Evolutionary conservation across 2,888 invertebrate genomes (phyloP).

Genomic region (Neelides folsomi): DNA sequence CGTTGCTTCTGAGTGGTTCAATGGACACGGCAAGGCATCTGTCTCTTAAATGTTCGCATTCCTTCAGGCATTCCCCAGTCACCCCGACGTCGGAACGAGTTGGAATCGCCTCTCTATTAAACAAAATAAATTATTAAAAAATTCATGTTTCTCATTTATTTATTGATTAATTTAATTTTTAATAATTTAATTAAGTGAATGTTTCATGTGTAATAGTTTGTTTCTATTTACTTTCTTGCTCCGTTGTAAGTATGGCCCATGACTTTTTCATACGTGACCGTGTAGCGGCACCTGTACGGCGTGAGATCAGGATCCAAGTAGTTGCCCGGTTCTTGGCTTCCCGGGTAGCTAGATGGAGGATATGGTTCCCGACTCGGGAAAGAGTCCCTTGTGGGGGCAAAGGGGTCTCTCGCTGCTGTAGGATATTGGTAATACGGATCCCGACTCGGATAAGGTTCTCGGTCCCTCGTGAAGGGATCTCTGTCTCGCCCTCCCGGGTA

Average conservation of each 20-base stretch:
- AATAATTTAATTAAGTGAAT: too few relatives aligned
- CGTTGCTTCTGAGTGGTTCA: slow-evolving; percentile 36
- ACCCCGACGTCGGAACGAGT: slow-evolving; percentile 36
- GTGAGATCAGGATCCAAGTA: slow-evolving; percentile 32
- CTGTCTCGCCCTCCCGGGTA: slow-evolving; percentile 18
- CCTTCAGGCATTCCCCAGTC: slow-evolving; percentile 37
- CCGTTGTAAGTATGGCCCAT: slow-evolving; percentile 36
- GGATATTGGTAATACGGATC: slow-evolving; percentile 27
- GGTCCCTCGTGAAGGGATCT: slow-evolving; percentile 20
- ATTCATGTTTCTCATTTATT: not conserved
- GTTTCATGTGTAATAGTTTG: too few relatives aligned
- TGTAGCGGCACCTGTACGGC: slow-evolving; percentile 35
- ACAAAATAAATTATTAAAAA: slow-evolving; percentile 4
- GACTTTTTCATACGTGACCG: slow-evolving; percentile 37
- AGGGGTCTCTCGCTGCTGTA: slow-evolving; percentile 11
- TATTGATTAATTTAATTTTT: too few relatives aligned
- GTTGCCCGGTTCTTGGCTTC: slow-evolving; percentile 19
- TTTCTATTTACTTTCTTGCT: slow-evolving; percentile 34
- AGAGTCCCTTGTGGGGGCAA: slow-evolving; percentile 16
- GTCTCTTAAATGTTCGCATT: slow-evolving; percentile 36
- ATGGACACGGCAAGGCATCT: slow-evolving; percentile 37
- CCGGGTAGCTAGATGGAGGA: slow-evolving; percentile 25
- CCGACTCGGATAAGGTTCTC: slow-evolving; percentile 29
- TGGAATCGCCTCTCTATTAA: slow-evolving; percentile 35
- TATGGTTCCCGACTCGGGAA: slow-evolving; percentile 21